Conservation (phyloP, 2,113 vertebrate genomes). For the Formicarius rufipectus region DNA sequence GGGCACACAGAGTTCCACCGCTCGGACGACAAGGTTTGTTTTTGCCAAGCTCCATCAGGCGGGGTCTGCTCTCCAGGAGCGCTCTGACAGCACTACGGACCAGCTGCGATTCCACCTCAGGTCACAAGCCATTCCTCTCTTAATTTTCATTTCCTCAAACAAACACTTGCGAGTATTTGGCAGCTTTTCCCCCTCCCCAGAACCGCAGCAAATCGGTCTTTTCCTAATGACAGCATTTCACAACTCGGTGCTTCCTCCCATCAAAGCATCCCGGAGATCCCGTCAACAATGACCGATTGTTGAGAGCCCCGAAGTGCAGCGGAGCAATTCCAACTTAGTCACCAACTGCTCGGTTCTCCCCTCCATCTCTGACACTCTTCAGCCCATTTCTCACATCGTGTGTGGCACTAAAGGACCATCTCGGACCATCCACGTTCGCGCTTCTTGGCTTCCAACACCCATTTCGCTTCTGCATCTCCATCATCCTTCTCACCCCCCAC, state of each 20-base stretch:
- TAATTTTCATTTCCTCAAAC: background rate
- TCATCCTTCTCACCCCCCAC: background rate
- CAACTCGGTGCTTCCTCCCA: constrained; percentile 10
- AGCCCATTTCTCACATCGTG: background rate
- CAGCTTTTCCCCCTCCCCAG: background rate
- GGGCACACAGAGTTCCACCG: background rate
- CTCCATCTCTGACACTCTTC: background rate
- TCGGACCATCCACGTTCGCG: background rate
- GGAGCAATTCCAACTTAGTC: constrained; percentile 10
- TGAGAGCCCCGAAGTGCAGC: background rate
- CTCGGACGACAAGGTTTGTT: background rate
- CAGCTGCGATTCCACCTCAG: background rate
- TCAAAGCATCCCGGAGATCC: constrained; percentile 28
- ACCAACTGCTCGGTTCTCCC: background rate
- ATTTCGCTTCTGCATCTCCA: background rate
- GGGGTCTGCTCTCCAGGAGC: background rate
- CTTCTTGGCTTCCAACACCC: background rate
- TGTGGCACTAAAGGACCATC: background rate
- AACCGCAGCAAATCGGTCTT: background rate
- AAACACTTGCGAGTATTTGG: background rate
- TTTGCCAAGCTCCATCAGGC: background rate
- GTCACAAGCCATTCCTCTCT: background rate
- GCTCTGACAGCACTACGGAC: background rate
- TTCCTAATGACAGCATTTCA: background rate
- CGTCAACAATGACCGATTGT: constrained; percentile 8